Percentiles rank a stretch among this genome's conserved stretches.
Evolutionary conservation across 2,113 vertebrate species (phyloP).

Genomic region (Thryonomys swinderianus): DNA sequence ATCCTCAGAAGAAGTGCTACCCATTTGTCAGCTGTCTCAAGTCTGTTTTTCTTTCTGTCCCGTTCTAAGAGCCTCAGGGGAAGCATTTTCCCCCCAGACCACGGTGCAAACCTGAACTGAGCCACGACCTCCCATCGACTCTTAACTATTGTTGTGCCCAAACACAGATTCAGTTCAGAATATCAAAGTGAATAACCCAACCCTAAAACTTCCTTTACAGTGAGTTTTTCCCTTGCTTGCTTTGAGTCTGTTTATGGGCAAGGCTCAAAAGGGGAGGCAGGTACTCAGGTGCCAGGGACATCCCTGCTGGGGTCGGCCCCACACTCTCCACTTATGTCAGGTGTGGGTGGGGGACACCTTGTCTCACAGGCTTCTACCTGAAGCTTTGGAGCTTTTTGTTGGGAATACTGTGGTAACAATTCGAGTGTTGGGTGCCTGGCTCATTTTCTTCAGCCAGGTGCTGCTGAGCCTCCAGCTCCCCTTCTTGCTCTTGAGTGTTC

Average conservation of each 20-base stretch:
- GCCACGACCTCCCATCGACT: neutral
- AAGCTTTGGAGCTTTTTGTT: neutral
- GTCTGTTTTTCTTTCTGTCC: neutral
- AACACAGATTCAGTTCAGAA: neutral
- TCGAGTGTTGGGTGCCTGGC: neutral
- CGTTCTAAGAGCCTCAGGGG: neutral
- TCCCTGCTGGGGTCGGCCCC: neutral
- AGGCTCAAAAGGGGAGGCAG: neutral
- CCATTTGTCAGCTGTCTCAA: neutral
- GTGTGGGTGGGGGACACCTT: neutral
- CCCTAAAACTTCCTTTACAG: neutral
- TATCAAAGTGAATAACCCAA: neutral
- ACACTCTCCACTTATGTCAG: rapidly evolving
- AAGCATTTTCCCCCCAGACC: neutral
- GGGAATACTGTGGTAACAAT: no score
- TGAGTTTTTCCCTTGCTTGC: neutral
- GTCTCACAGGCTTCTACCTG: neutral
- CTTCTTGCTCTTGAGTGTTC: neutral
- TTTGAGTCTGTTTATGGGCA: neutral
- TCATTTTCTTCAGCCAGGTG: neutral
- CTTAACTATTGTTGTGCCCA: neutral
- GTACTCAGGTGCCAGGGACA: neutral
- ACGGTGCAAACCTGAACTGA: neutral
- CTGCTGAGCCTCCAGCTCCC: rapidly evolving
- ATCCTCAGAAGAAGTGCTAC: neutral